Evolutionary conservation across 2,797 vertebrate genomes (phyloP).

Genomic region (Tachyglossus aculeatus): DNA sequence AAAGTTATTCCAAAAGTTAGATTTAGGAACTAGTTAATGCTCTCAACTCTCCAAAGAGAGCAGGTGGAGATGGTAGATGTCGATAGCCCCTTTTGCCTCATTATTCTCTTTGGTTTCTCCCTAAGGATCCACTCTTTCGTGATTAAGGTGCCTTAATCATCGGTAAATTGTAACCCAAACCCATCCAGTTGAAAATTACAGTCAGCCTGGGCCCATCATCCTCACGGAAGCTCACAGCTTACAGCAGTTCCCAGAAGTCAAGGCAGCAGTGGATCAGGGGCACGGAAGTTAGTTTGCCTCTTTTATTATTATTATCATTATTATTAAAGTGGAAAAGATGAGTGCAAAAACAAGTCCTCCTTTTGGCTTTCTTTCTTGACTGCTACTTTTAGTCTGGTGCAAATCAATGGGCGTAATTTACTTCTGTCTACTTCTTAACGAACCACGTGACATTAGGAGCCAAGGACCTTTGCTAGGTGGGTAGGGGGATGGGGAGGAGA

Average conservation of each 20-base stretch:
- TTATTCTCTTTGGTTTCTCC: background rate
- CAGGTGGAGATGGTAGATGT: background rate
- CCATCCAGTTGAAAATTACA: constrained; percentile 45
- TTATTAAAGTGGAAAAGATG: too few species aligned
- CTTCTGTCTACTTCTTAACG: background rate
- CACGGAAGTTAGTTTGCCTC: background rate
- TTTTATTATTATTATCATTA: rapidly evolving
- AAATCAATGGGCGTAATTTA: background rate
- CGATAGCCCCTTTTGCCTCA: background rate
- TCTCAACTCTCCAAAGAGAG: background rate
- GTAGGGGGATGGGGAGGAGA: background rate
- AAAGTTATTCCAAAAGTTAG: background rate
- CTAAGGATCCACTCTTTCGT: background rate
- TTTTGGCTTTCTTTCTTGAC: too few species aligned
- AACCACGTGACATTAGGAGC: background rate
- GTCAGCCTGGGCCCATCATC: constrained; percentile 28
- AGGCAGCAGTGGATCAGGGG: constrained; percentile 20
- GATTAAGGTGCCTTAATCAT: background rate
- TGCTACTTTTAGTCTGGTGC: background rate
- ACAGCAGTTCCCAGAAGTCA: constrained; percentile 25
- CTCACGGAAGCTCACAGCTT: constrained; percentile 6
- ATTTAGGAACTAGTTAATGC: background rate
- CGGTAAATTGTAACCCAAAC: constrained; percentile 47
- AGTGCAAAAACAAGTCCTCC: too few species aligned
- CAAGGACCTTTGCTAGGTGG: background rate